These are phyloP conservation scores for Propithecus perrieri DNA, from an alignment of 2,797 vertebrate genomes.

Conservation along the genomic window DNA sequence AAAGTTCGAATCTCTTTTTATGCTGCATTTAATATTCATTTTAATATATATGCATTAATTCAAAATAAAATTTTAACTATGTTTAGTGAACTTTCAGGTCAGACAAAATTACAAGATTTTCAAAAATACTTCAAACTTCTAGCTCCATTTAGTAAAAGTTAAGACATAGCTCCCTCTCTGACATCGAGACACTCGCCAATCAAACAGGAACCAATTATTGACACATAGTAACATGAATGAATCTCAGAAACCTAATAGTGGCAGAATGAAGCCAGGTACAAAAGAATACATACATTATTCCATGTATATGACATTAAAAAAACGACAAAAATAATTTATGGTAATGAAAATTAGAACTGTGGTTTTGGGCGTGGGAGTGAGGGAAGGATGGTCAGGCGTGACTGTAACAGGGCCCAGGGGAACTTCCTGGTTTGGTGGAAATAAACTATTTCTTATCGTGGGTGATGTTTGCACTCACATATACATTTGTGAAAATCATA, in stretches of 20 bases:
- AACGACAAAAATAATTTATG: background rate
- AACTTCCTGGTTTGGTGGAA: background rate
- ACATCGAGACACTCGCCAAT: background rate
- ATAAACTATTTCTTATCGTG: background rate
- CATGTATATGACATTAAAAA: background rate
- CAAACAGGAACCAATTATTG: background rate
- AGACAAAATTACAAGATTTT: background rate
- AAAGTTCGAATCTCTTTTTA: background rate
- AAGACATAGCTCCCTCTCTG: background rate
- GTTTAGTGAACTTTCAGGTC: background rate
- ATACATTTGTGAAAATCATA: background rate
- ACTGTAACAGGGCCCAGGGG: background rate
- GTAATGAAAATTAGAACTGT: background rate
- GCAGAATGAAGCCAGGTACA: background rate
- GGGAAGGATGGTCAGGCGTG: background rate
- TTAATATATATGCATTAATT: background rate
- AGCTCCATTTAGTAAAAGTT: background rate
- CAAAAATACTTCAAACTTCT: background rate
- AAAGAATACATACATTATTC: background rate
- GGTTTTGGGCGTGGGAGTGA: background rate
- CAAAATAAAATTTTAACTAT: background rate
- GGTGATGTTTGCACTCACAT: background rate
- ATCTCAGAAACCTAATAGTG: background rate
- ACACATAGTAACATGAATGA: too few relatives aligned
- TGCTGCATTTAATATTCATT: background rate